Percentiles rank a stretch among this genome's conserved stretches.
These are phyloP conservation scores for Prunella strophiata DNA, from an alignment of 2,797 vertebrate species.

Conservation along the genomic window DNA sequence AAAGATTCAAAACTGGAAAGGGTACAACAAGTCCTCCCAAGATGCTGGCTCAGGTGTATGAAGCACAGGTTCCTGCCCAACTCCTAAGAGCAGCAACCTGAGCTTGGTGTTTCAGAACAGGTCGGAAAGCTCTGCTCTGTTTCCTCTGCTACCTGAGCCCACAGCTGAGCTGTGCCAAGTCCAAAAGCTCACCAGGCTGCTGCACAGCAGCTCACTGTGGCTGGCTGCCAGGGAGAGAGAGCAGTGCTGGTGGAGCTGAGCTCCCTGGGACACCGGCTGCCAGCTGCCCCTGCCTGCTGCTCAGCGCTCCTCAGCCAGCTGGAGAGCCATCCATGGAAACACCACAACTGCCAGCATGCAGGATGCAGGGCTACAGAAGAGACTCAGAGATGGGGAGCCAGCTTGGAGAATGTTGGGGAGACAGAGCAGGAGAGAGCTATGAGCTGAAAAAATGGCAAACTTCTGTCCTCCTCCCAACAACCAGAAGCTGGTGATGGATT, in stretches of 20 bases:
- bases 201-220: not conserved
- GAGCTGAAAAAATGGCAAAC: not conserved
- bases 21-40: not conserved
- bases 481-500: not conserved
- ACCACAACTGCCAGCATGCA: not conserved
- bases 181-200: not conserved
- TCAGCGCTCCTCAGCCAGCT: not conserved
- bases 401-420: not conserved
- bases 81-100: not conserved
- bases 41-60: not conserved
- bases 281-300: constrained; percentile 8
- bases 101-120: not conserved
- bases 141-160: not conserved
- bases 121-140: not conserved
- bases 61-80: not conserved
- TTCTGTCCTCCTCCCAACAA: not conserved
- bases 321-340: not conserved
- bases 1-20: not conserved
- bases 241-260: not conserved
- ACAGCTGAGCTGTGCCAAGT: not conserved
- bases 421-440: not conserved
- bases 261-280: fast-evolving
- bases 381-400: not conserved
- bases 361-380: fast-evolving
- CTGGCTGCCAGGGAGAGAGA: not conserved